phyloP scores from a whole-genome alignment of 2,888 invertebrate genomes.

The Ophioninae sp. region DNA sequence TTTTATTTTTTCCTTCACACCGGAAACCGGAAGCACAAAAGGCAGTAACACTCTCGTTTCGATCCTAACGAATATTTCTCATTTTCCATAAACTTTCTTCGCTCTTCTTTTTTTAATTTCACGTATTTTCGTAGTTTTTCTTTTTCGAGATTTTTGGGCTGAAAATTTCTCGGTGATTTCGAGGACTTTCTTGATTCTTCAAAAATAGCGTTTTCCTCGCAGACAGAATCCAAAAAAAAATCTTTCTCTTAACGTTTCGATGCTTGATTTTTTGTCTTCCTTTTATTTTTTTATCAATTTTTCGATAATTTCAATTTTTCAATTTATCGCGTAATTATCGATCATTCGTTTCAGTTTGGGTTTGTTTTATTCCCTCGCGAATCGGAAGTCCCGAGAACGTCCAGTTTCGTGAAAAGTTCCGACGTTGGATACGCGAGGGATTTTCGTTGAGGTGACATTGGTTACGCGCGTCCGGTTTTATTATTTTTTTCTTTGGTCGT shows the following conservation, averaged over 20 bases:
- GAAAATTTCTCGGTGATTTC: too few relatives aligned
- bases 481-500: constrained; percentile 17
- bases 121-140: neutral
- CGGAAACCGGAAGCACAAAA: neutral
- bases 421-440: constrained; percentile 8
- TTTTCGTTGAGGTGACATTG: constrained; percentile 12
- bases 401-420: neutral
- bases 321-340: too few relatives aligned
- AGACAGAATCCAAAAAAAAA: too few relatives aligned
- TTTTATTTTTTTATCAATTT: too few relatives aligned
- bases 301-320: too few relatives aligned
- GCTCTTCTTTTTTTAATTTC: neutral
- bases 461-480: constrained; percentile 41
- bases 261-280: too few relatives aligned
- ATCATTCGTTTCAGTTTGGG: neutral
- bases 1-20: constrained; percentile 8
- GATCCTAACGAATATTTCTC: neutral
- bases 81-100: neutral
- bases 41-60: constrained; percentile 1
- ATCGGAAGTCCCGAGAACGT: neutral
- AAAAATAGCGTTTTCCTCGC: too few relatives aligned
- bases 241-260: too few relatives aligned
- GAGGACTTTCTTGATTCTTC: too few relatives aligned
- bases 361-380: constrained; percentile 6
- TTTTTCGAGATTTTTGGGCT: too few relatives aligned